These are phyloP conservation scores for Pogoniulus pusillus DNA, from an alignment of 2,797 vertebrate species.

Conservation along the genomic window DNA sequence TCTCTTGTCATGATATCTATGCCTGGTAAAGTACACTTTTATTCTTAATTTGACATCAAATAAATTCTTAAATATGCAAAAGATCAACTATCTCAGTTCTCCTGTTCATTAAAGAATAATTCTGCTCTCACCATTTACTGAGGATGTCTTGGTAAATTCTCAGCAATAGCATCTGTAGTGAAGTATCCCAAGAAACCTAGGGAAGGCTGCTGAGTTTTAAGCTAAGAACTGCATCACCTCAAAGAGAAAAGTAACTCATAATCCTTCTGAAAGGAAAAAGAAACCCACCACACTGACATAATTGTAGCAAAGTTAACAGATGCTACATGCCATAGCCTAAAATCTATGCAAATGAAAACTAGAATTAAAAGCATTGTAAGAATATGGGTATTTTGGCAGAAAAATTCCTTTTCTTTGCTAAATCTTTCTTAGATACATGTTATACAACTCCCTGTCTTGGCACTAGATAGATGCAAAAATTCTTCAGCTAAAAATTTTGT, in stretches of 20 bases:
- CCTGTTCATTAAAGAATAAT: constrained; percentile 2
- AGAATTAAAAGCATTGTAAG: not conserved
- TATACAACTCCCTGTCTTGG: constrained; percentile 9
- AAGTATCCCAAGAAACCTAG: constrained; percentile 52
- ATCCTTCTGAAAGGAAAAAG: not conserved
- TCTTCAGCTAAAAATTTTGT: constrained; percentile 36
- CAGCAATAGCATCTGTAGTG: constrained; percentile 43
- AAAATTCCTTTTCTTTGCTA: constrained; percentile 27
- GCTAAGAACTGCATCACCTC: constrained; percentile 31
- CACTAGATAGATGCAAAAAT: constrained; percentile 48
- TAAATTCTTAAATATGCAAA: constrained; percentile 47
- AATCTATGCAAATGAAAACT: not conserved
- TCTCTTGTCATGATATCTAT: not conserved
- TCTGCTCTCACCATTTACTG: not conserved
- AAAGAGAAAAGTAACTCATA: constrained; percentile 40
- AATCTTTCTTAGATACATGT: constrained; percentile 27
- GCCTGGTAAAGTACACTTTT: not conserved
- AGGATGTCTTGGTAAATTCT: constrained; percentile 24
- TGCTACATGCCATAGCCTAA: not conserved
- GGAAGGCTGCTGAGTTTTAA: not conserved
- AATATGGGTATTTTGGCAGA: not conserved
- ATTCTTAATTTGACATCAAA: constrained; percentile 37
- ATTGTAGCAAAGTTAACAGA: constrained; percentile 9
- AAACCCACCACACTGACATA: not conserved
- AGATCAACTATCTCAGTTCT: not conserved